Evolutionary conservation across 64 coral and sea anemone species (phyloP).

Genomic region (Montipora capricornis): DNA sequence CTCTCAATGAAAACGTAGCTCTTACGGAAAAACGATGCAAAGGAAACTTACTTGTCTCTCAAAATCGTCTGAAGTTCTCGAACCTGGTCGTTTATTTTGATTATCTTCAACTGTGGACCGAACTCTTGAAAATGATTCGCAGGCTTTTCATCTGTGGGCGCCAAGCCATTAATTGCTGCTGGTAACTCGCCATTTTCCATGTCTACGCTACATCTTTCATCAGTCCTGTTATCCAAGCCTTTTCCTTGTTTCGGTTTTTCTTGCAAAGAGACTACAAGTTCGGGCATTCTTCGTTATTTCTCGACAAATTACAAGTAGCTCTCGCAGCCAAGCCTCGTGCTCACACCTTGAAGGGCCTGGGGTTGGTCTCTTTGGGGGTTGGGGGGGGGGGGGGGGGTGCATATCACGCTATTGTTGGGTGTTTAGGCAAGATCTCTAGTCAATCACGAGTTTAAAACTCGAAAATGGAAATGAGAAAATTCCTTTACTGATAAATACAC

Average conservation of each 20-base stretch:
- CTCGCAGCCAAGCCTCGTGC: not conserved
- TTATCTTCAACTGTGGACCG: conserved; percentile 81
- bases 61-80: conserved; percentile 95
- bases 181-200: conserved; percentile 3
- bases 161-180: not conserved
- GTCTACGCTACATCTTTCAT: not conserved
- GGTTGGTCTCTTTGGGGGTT: too few relatives aligned
- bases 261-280: not conserved
- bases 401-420: too few relatives aligned
- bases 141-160: conserved; percentile 55
- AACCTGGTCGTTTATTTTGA: conserved; percentile 96
- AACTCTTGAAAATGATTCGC: conserved; percentile 35
- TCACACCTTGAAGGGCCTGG: not conserved
- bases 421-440: too few relatives aligned
- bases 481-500: too few relatives aligned
- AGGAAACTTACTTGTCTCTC: conserved; percentile 78
- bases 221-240: not conserved
- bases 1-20: too few relatives aligned
- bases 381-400: too few relatives aligned
- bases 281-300: not conserved
- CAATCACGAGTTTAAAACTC: too few relatives aligned
- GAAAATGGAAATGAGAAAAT: too few relatives aligned
- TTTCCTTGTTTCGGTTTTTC: not conserved
- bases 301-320: not conserved
- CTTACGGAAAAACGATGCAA: not conserved